Evolutionary conservation across 2,888 invertebrate species (phyloP), one percentile per base, ranked within the genome.

Genomic region (Leptinotarsa rubiginosa): DNA sequence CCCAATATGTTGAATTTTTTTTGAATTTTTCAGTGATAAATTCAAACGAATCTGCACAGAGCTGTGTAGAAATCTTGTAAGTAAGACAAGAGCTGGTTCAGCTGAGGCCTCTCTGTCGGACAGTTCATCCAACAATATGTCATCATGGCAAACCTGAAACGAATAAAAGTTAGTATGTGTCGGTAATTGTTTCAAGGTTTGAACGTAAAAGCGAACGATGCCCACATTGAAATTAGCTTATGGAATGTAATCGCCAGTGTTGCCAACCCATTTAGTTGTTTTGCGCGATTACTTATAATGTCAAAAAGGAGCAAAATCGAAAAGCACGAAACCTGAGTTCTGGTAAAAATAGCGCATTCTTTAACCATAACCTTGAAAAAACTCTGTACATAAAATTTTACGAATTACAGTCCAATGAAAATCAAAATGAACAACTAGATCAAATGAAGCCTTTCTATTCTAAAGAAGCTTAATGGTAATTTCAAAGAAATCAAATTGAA

Each of bases 21-120:
- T 31, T 31, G 69, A 31, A 41, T 41, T 62, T 47, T 56, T 49
- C 22, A 47, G 52, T 10, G 54, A 72, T 59, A 65, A 70, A 64
- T 78, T 84, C 89, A 93, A 76, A 93, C 92, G 82, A 92, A 93
- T 83, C 92, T 91, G 79, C 92, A 92, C 66, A 93, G 91, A 73
- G 93, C 92, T 85, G 92, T 92, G 87, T 93, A 90, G 86, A 93
- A 93, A 86, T 93, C 93, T 83, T 93, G 93, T 59, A 94, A 89
- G 78, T 92, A 93, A 50, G 93, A 92, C 75, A 93, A 88, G 4
- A 94, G 90, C 84, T 93, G 93, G 52, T 92, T 92, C 80, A 93
- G 91, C 15, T 92, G 92, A 0, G 94, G 94, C 62, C 94, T 89
- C 77, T 92, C 91, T 67, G 91, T 88, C 0, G 91, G 89, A 64